A percentile compares a stretch with the other conserved stretches of the same genome.
phyloP scores from a whole-genome alignment of 2,797 vertebrate species.

The Dallia pectoralis region DNA sequence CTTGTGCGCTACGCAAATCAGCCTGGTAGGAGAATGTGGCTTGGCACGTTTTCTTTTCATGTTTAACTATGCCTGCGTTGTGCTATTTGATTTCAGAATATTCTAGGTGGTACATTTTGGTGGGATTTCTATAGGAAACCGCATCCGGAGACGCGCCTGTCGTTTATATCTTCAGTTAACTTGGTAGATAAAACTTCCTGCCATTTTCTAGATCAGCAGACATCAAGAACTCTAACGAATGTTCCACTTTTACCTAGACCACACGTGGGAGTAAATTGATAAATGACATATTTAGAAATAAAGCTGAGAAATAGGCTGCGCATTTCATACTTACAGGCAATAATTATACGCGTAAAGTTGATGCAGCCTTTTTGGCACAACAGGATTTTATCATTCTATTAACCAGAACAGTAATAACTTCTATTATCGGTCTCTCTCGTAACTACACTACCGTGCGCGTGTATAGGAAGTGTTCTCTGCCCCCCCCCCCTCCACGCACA shows the following conservation, averaged over 20 bases:
- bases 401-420: not conserved
- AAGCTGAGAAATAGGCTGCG: not conserved
- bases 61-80: not conserved
- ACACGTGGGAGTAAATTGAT: not conserved
- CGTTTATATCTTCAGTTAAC: not conserved
- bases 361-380: not conserved
- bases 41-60: not conserved
- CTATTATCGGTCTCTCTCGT: not conserved
- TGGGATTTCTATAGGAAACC: not conserved
- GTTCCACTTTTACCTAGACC: not conserved
- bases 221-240: not conserved
- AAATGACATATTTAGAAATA: not conserved
- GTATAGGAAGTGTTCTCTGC: constrained; percentile 50
- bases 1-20: not conserved
- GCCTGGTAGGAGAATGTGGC: not conserved
- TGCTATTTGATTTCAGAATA: not conserved
- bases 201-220: not conserved
- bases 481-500: too few species aligned
- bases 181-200: constrained; percentile 4
- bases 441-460: constrained; percentile 21
- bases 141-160: not conserved
- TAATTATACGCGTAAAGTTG: not conserved
- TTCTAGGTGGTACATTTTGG: not conserved
- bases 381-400: not conserved
- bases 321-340: not conserved